Evolutionary conservation across 2,113 vertebrate genomes (phyloP), one percentile per base, ranked within the genome.

Genomic region (Trematocara stigmaticum): DNA sequence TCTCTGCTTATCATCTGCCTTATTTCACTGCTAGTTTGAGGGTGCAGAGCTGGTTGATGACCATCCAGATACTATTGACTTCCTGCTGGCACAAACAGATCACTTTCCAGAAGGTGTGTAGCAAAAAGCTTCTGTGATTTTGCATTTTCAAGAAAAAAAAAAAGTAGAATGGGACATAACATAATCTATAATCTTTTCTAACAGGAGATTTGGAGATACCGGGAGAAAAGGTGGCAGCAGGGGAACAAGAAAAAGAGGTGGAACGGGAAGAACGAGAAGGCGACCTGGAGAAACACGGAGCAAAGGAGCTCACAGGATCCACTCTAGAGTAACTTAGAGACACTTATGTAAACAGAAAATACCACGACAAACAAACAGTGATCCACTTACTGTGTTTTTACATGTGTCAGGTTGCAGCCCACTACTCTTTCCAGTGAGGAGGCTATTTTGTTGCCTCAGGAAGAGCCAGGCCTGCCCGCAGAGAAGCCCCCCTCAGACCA

Each of bases 61-160:
- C 20, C 40, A 96, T 15, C 78, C 12, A 47, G 83, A 91, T 2
- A 94, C 90, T 7, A 64, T 97, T 5, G 96, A 97, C 5, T 51
- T 97, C 31, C 94, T 98, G 52, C 52, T 97, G 86, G 96, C 92
- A 5, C 94, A 97, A 11, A 79, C 79, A 2, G 96, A 96, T 38
- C 8, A 96, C 66, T 95, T 97, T 81, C 83, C 81, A 16, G 94
- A 92, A 76, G 95, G 96, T 96, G 69, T 82, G 93, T 81, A 53
- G 9, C 7, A 20, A 57, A 71, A 20, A 20, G 52, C 45, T 89
- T 93, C 6, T 34, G 26, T 56, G 18, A 66, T 38, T 12, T 47
- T 78, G n/a, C 10, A 51, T 76, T 76, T 31, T 31, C 10, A 49
- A 49, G 13, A 10, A 47, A 2, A 53, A 2, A 53, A 3, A 7